These are phyloP conservation scores for Notocelia uddmanniana DNA, from an alignment of 2,888 invertebrate species.

Conservation along the genomic window DNA sequence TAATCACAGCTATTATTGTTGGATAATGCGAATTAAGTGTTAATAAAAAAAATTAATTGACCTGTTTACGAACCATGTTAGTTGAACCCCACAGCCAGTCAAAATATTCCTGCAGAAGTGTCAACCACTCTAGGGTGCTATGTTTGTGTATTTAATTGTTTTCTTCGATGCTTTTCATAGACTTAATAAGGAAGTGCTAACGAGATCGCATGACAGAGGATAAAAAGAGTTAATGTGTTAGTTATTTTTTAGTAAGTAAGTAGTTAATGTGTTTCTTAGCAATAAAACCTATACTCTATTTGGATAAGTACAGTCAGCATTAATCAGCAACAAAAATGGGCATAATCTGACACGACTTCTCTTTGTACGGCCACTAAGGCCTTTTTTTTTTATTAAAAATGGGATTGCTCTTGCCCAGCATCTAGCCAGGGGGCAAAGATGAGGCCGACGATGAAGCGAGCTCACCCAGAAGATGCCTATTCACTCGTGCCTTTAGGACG, in stretches of 20 bases:
- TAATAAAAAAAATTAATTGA: slow-evolving; percentile 10
- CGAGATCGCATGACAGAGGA: slow-evolving; percentile 16
- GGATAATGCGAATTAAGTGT: slow-evolving; percentile 5
- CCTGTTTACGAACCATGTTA: background rate
- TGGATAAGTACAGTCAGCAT: too few species aligned
- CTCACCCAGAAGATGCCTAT: too few species aligned
- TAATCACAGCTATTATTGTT: slow-evolving; percentile 4
- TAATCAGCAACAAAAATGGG: too few species aligned
- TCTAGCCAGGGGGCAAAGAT: too few species aligned
- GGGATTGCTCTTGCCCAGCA: too few species aligned
- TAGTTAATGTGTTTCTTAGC: slow-evolving; percentile 2
- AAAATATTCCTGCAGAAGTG: background rate
- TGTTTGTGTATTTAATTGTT: slow-evolving; percentile 12
- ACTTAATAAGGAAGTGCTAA: slow-evolving; percentile 26
- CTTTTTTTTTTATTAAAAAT: too few species aligned
- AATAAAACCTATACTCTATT: too few species aligned
- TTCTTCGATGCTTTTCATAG: background rate
- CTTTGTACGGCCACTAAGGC: too few species aligned
- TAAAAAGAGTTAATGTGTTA: slow-evolving; percentile 16
- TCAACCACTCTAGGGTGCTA: background rate
- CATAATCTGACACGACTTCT: too few species aligned
- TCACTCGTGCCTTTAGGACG: too few species aligned
- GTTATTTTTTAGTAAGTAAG: slow-evolving; percentile 8
- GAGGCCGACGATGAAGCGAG: too few species aligned
- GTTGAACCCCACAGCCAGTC: background rate